A percentile compares a stretch with the other conserved stretches of the same genome.
phyloP scores from a whole-genome alignment of 1,140 invertebrate species.

The Caerostris darwini region DNA sequence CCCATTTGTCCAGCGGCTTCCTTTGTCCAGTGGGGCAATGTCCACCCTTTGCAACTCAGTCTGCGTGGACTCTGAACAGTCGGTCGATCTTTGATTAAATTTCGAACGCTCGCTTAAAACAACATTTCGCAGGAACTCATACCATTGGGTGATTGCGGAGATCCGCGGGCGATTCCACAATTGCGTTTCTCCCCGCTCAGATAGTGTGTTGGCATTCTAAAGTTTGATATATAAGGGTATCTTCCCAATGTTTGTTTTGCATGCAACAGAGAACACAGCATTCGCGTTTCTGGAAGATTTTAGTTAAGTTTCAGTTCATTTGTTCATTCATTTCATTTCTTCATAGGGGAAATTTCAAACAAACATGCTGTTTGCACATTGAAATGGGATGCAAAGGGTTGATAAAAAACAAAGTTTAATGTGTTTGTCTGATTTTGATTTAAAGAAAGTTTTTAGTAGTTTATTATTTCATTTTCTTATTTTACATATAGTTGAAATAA shows the following conservation, averaged over 20 bases:
- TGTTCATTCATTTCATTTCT: no score
- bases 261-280: not conserved
- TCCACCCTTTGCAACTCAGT: not conserved
- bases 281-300: not conserved
- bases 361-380: no score
- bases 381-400: no score
- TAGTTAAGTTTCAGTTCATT: not conserved
- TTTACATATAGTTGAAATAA: no score
- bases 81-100: constrained; percentile 30
- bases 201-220: no score
- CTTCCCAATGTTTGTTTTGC: not conserved
- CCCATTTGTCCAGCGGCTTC: not conserved
- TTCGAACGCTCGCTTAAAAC: constrained; percentile 11
- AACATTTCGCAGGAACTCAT: not conserved
- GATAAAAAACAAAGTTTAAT: no score
- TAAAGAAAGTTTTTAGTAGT: no score
- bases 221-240: not conserved
- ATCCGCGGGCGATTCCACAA: not conserved
- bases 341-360: no score
- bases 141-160: not conserved
- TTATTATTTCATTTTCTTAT: no score
- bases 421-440: no score
- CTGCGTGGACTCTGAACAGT: not conserved
- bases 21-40: not conserved
- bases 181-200: not conserved